phyloP scores from a whole-genome alignment of 2,113 vertebrate species.

The Aleadryas rufinucha region DNA sequence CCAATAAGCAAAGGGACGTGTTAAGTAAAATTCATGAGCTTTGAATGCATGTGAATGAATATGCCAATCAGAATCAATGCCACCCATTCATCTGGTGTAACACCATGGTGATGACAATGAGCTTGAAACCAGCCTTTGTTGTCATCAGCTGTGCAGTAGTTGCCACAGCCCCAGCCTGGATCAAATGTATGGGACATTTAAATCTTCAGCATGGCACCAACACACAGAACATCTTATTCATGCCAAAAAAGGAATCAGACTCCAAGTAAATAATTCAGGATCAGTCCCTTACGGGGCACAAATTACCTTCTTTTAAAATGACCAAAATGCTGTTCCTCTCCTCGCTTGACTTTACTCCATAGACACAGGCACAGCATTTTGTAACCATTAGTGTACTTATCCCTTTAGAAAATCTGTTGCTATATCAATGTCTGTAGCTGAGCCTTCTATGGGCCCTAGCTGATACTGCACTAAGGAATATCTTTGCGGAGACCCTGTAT shows the following conservation, averaged over 20 bases:
- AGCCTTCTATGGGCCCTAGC: neutral
- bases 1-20: slow-evolving; percentile 73
- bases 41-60: slow-evolving; percentile 75
- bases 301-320: neutral
- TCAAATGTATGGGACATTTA: slow-evolving; percentile 70
- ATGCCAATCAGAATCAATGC: slow-evolving; percentile 77
- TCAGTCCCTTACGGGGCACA: slow-evolving; percentile 16
- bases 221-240: slow-evolving; percentile 72
- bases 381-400: neutral
- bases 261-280: slow-evolving; percentile 49
- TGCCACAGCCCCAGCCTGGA: slow-evolving; percentile 62
- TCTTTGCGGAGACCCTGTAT: neutral
- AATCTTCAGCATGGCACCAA: slow-evolving; percentile 69
- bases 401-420: neutral
- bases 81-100: slow-evolving; percentile 70
- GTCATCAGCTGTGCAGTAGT: slow-evolving; percentile 71
- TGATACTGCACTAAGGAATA: neutral
- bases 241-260: slow-evolving; percentile 55
- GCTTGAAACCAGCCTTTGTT: slow-evolving; percentile 74
- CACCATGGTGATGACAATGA: slow-evolving; percentile 77
- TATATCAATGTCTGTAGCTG: neutral
- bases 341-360: neutral
- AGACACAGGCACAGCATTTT: neutral
- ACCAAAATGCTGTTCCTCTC: neutral
- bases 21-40: slow-evolving; percentile 78